Evolutionary conservation across 1,140 invertebrate species (phyloP), one percentile per base, ranked within the genome.

Genomic region (Achatina immaculata): DNA sequence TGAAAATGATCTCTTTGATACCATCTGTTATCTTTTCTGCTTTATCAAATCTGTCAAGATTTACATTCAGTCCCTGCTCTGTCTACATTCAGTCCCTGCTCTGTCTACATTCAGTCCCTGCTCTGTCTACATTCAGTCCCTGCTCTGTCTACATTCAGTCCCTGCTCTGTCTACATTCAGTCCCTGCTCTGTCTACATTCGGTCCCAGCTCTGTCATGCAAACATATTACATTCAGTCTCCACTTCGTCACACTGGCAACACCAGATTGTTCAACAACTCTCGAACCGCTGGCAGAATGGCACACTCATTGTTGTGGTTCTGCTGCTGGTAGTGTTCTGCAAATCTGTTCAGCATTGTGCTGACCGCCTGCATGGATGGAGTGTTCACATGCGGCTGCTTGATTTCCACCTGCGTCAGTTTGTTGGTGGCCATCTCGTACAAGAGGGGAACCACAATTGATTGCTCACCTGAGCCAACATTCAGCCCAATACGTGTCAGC

Each of bases 401-500:
- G 94, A 92, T 85, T 84, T 97, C 96, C 1, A 96, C 95, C 72
- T 97, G 92, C 86, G 96, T 95, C 7, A 96, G 96, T 14, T 95
- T 92, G 91, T 98, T 98, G 28, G 94, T 94, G 83, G 93, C 94
- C 62, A 96, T 94, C 89, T 98, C 97, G 89, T 98, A 97, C 16
- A 98, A 94, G 51, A 98, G 92, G 1, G 97, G 96, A 81, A 98
- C 92, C 14, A 97, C 94, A 36, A 99, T 89, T 6, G 95, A 95
- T 14, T 95, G 94, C 72, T 93, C 92, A 81, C 92, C 93, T 36
- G 93, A 91, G 72, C 93, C 93, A 83, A 94, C 93, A 28, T 93
- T 92, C 14, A 93, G 88, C 31, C 94, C 94, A 71, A 95, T 93
- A 80, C 96, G 92, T 0, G 95, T 97, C 66, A 98, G 94, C 92